phyloP scores from a whole-genome alignment of 1,140 invertebrate species.

The Coptotermes formosanus region DNA sequence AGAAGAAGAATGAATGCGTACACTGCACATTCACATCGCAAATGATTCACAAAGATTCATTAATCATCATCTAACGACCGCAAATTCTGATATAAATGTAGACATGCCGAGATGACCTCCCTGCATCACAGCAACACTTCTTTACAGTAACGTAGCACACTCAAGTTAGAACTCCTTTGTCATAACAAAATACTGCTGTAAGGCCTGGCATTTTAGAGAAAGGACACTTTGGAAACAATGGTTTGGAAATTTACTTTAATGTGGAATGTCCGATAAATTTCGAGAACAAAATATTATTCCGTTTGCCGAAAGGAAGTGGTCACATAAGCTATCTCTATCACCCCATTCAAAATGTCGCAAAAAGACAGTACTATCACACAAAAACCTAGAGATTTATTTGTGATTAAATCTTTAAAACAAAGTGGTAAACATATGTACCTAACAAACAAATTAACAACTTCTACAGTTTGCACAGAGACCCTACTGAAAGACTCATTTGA shows the following conservation, averaged over 20 bases:
- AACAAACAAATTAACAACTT: no score
- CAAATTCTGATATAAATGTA: neutral
- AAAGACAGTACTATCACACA: no score
- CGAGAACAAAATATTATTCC: no score
- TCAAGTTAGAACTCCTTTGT: neutral
- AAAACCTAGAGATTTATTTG: no score
- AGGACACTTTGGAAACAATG: neutral
- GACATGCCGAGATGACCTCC: neutral
- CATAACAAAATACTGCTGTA: neutral
- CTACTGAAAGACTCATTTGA: no score
- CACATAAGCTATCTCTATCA: no score
- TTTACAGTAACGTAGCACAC: neutral
- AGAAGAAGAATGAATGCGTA: neutral
- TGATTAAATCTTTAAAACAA: no score
- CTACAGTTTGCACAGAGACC: no score
- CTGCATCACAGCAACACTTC: neutral
- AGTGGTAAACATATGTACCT: no score
- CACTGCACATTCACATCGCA: neutral
- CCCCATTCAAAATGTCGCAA: no score
- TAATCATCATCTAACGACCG: conserved; percentile 15
- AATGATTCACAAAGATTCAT: neutral
- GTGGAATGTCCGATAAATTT: no score
- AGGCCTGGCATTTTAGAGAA: neutral
- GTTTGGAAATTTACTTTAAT: neutral
- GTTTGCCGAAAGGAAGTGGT: no score